Base-by-base conservation (phyloP, 2,113 vertebrate species). In the Callorhinus ursinus region DNA sequence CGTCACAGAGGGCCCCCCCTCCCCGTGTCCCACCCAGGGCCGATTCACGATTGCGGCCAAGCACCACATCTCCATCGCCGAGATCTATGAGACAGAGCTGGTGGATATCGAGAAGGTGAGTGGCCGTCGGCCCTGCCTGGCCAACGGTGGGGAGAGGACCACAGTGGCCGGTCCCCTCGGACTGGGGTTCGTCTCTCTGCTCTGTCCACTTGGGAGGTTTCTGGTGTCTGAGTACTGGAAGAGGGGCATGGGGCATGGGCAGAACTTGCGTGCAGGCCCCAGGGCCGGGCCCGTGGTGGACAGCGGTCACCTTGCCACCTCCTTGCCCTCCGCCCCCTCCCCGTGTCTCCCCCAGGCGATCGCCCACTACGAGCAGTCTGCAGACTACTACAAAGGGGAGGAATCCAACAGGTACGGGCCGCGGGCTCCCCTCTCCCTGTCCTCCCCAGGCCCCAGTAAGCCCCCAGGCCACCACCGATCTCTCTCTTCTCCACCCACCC, bases 331-430 rank as follows among this genome's bases (percentile, higher is more conserved):
- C 28, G 9, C 10, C 11, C 28, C 33, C 16, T 9, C 2, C 85
- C 31, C 4, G 0, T 89, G 67, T 97, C 55, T 92, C 90, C 96
- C 28, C 26, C 96, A 99, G 99, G 99, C 99, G 4, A 98, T 99
- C 11, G 99, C 99, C 82, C 99, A 99, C 98, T 99, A 99, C 6
- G 99, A 99, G 98, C 99, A 99, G 98, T 99, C 99, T 10, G 99
- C 99, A 24, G 99, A 99, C 98, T 99, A 99, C 98, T 99, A 99
- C 98, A 99, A 99, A 98, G 99, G 99, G 36, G 99, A 99, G 98
- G 99, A 99, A 90, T 99, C 99, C 71, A 99, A 99, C 97, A 99
- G 99, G 99, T 99, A 97, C 33, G 10, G 31, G 31, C 7, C 2
- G 4, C 3, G 0, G 11, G 46, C 2, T 67, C 36, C 33, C 1